Evolutionary conservation across 2,113 vertebrate genomes (phyloP).

Genomic region (Pluvialis apricaria): DNA sequence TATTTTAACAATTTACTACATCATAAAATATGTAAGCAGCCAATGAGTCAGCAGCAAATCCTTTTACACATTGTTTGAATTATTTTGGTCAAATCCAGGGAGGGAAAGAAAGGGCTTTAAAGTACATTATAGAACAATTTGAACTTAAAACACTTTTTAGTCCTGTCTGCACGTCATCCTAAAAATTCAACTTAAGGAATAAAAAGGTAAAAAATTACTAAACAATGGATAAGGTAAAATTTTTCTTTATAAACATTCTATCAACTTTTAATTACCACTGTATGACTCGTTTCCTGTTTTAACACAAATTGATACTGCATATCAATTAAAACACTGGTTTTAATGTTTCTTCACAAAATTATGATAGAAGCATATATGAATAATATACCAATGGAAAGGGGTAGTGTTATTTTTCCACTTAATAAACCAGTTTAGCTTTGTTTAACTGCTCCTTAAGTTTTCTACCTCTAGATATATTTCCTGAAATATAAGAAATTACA

Average conservation of each 20-base stretch:
- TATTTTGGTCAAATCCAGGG: background rate
- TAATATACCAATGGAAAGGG: background rate
- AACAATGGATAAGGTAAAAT: background rate
- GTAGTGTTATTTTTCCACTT: background rate
- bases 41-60: background rate
- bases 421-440: background rate
- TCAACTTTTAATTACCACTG: background rate
- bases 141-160: background rate
- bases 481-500: background rate
- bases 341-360: background rate
- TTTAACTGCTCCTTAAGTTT: background rate
- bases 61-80: background rate
- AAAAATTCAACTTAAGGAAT: background rate
- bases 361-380: background rate
- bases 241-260: background rate
- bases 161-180: background rate
- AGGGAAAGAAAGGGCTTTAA: background rate
- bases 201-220: background rate
- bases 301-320: background rate
- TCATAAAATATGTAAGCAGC: background rate
- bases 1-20: background rate
- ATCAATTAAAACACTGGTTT: background rate
- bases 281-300: background rate
- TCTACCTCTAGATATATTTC: background rate
- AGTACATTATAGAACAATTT: background rate